Conservation (phyloP, 2,113 vertebrate species). For the Hippopotamus amphibius region DNA sequence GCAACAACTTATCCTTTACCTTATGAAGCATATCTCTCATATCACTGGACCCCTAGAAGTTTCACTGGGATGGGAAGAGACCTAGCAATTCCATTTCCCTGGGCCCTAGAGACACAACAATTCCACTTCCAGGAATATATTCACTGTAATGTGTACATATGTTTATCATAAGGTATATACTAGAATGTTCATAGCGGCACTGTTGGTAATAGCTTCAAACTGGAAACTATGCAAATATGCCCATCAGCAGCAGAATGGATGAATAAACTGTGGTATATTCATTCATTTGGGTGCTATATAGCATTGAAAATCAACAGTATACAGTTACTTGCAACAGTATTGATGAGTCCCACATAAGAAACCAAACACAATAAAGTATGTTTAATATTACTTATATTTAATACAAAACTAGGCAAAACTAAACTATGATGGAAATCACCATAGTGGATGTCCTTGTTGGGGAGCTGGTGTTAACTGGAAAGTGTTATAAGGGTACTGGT, state of each 20-base stretch:
- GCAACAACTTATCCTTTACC: background rate
- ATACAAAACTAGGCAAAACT: slow-evolving; percentile 21
- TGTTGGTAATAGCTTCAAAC: background rate
- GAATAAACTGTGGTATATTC: background rate
- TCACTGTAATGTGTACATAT: background rate
- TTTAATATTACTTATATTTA: slow-evolving; percentile 40
- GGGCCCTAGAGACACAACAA: background rate
- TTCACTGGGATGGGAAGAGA: background rate
- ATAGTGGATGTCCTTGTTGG: background rate
- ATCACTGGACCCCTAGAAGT: background rate
- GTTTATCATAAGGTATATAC: slow-evolving; percentile 25
- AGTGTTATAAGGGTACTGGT: background rate
- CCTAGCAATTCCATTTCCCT: background rate
- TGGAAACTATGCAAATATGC: background rate
- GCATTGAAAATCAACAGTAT: background rate
- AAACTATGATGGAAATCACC: slow-evolving; percentile 3
- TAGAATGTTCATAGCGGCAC: slow-evolving; percentile 23
- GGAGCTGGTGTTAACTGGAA: background rate
- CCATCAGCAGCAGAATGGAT: slow-evolving; percentile 19
- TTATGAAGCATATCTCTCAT: background rate
- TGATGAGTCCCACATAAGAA: slow-evolving; percentile 28
- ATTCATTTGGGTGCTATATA: background rate
- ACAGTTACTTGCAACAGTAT: background rate
- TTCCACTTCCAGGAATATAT: slow-evolving; percentile 20
- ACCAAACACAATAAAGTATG: background rate